phyloP scores from a whole-genome alignment of 2,113 vertebrate genomes.

The Cardinalis cardinalis region DNA sequence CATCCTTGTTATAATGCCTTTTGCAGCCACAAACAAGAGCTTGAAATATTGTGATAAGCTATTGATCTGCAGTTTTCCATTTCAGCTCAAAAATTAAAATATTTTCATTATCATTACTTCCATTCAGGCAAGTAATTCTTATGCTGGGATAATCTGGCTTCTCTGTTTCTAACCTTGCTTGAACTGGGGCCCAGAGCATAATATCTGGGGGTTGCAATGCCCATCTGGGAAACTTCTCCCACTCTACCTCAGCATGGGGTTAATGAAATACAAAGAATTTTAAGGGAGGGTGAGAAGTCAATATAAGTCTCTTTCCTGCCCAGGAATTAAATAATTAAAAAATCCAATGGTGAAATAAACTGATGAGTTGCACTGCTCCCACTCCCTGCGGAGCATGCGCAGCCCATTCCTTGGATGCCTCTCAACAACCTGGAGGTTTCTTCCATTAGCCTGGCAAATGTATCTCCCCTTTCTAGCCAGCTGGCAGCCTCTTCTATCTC shows the following conservation, averaged over 20 bases:
- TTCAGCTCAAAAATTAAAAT: not conserved
- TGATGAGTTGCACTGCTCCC: not conserved
- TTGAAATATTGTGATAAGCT: not conserved
- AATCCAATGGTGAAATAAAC: not conserved
- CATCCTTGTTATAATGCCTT: not conserved
- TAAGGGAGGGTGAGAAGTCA: not conserved
- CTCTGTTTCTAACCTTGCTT: not conserved
- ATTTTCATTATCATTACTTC: not conserved
- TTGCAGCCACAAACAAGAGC: not conserved
- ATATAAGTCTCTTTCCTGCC: not conserved
- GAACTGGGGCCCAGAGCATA: not conserved
- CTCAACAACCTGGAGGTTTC: not conserved
- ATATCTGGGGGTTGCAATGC: not conserved
- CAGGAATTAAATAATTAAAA: not conserved
- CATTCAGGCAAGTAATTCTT: not conserved
- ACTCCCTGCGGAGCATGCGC: not conserved
- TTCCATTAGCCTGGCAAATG: not conserved
- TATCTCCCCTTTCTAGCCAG: not conserved
- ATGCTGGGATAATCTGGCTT: not conserved
- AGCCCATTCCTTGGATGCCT: not conserved
- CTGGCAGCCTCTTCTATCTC: not conserved
- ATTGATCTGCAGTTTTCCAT: not conserved
- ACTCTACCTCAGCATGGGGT: accelerated
- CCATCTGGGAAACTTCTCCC: accelerated
- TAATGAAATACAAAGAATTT: not conserved